Conservation (phyloP, 2,113 vertebrate genomes). For the Natator depressus region DNA sequence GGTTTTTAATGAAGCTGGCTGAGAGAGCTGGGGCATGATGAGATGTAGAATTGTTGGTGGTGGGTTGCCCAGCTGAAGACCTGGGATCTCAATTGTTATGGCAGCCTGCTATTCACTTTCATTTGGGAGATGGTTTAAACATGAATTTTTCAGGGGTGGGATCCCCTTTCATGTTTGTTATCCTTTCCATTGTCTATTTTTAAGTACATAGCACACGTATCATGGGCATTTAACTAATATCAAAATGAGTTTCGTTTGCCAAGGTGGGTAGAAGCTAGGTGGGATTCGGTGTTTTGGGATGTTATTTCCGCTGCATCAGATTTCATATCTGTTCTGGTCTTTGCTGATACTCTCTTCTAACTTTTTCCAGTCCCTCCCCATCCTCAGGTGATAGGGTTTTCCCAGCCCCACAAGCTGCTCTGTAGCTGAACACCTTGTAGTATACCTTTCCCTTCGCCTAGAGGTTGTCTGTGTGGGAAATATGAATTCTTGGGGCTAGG, state of each 20-base stretch:
- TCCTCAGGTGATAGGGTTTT: neutral
- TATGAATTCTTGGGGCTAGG: neutral
- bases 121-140: fast-evolving
- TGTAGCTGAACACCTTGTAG: neutral
- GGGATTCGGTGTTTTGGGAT: neutral
- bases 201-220: neutral
- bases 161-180: neutral
- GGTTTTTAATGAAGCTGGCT: neutral
- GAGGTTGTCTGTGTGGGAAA: neutral
- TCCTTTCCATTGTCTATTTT: neutral
- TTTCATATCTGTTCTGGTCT: neutral
- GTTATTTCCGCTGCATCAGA: neutral
- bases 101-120: neutral
- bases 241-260: fast-evolving
- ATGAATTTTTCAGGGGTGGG: fast-evolving
- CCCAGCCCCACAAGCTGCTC: neutral
- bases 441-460: neutral
- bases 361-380: neutral
- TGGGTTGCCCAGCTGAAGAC: neutral
- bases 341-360: neutral
- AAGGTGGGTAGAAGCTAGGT: fast-evolving
- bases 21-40: fast-evolving
- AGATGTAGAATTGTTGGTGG: neutral
- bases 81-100: neutral
- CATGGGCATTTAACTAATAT: neutral